phyloP scores from a whole-genome alignment of 2,113 vertebrate genomes.

The Macroglossus sobrinus region DNA sequence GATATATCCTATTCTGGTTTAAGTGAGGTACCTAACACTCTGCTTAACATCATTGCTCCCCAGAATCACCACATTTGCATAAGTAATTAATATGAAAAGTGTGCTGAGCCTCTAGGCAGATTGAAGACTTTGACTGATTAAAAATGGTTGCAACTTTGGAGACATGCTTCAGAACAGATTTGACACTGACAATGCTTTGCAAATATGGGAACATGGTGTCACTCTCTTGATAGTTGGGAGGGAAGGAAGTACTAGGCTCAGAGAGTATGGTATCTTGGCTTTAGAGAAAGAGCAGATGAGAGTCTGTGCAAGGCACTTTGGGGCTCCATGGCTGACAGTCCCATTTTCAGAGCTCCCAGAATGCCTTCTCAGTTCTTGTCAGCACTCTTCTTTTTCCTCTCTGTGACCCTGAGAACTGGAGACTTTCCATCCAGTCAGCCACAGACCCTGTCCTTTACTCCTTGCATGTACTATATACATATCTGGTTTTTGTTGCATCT shows the following conservation, averaged over 20 bases:
- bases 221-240: not conserved
- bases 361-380: not conserved
- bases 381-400: not conserved
- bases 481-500: not conserved
- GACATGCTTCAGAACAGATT: constrained; percentile 40
- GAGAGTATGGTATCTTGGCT: not conserved
- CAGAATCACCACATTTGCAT: constrained; percentile 44
- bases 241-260: not conserved
- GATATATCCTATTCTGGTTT: not conserved
- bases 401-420: not conserved
- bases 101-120: constrained; percentile 32
- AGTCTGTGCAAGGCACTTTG: not conserved
- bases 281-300: not conserved
- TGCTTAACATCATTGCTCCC: constrained; percentile 25
- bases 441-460: not conserved
- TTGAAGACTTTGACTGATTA: constrained; percentile 60
- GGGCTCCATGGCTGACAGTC: not conserved
- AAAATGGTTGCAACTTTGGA: constrained; percentile 48
- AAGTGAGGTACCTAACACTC: not conserved
- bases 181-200: not conserved
- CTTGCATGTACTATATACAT: not conserved
- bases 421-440: not conserved
- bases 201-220: constrained; percentile 11
- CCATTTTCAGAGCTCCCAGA: not conserved
- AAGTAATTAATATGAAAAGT: constrained; percentile 59